These are phyloP conservation scores for Glaucidium brasilianum DNA, from an alignment of 2,113 vertebrate species.

Conservation along the genomic window DNA sequence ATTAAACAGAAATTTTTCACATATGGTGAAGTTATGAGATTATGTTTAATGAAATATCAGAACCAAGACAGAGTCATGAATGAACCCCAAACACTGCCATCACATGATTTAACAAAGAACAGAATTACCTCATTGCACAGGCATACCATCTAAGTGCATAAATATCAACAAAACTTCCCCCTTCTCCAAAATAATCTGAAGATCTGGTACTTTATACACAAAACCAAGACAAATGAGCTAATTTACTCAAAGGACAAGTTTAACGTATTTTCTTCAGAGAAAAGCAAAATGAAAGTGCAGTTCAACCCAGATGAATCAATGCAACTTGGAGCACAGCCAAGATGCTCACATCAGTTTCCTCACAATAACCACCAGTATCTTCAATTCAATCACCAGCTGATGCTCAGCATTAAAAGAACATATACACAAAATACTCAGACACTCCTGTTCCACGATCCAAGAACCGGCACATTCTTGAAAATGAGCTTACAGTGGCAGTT, in stretches of 20 bases:
- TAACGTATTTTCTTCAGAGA: neutral
- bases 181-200: neutral
- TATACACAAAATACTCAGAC: neutral
- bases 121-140: neutral
- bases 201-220: neutral
- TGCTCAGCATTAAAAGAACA: neutral
- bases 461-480: neutral
- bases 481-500: neutral
- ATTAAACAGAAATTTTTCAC: neutral
- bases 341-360: neutral
- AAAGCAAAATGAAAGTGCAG: neutral
- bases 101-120: neutral
- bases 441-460: neutral
- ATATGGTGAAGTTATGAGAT: neutral
- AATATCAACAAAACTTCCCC: neutral
- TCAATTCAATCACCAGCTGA: neutral
- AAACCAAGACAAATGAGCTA: neutral
- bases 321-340: neutral
- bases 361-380: neutral
- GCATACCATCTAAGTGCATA: neutral
- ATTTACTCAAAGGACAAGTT: neutral
- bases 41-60: neutral
- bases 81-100: neutral
- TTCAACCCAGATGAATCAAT: neutral
- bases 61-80: neutral